Conservation (phyloP, 2,797 vertebrate genomes). For the Cyprinodon diabolis region DNA sequence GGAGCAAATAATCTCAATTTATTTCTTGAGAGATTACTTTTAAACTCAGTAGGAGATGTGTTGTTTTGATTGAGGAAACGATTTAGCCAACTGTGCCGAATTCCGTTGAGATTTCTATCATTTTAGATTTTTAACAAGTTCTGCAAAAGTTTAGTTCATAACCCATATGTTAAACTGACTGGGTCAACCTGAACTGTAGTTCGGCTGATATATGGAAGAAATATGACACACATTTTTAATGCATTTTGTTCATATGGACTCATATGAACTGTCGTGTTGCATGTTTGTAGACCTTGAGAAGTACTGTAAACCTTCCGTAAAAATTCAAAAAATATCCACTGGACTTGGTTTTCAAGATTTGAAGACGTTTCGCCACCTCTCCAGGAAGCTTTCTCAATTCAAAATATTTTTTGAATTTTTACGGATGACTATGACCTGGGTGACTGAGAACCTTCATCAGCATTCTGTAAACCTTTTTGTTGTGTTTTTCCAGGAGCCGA, state of each 20-base stretch:
- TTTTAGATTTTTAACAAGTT: rapidly evolving
- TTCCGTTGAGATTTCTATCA: rapidly evolving
- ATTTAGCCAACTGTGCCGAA: rapidly evolving
- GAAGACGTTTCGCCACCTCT: no score
- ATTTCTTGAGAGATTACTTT: rapidly evolving
- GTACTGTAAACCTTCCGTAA: no score
- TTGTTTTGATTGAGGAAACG: rapidly evolving
- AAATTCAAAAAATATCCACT: no score
- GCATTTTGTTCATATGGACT: background rate
- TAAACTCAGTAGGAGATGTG: rapidly evolving
- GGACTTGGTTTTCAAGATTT: no score
- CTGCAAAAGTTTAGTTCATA: rapidly evolving
- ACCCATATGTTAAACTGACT: rapidly evolving
- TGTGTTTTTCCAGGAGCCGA: conserved; percentile 32
- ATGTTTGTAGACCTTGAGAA: background rate
- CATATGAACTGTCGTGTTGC: background rate
- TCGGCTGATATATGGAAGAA: background rate
- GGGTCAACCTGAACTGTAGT: rapidly evolving
- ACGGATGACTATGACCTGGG: no score
- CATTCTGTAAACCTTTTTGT: no score
- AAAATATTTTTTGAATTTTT: no score
- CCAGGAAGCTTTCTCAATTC: no score
- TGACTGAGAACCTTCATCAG: no score
- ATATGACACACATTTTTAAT: background rate
- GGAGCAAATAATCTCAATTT: background rate